Base-by-base conservation (phyloP, 2,888 invertebrate species). In the Cynaeus angustus region DNA sequence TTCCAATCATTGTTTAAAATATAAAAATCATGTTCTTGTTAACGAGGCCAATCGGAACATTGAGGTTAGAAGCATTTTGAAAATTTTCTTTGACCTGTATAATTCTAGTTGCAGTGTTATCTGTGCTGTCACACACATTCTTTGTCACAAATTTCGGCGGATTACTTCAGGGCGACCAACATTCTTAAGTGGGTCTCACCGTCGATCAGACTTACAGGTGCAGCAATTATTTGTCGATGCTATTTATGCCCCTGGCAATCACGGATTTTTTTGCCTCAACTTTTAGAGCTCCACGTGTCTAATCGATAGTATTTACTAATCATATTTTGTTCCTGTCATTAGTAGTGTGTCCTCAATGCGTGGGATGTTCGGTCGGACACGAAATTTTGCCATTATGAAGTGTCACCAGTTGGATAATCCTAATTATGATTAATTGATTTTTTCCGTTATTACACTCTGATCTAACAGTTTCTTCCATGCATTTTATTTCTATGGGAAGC, bases 191-290 rank as follows among this genome's bases (percentile, higher is more conserved):
- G 71, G 75, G 75, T 74, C 73, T 72, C 61, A 52, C 7, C 50
- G 41, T 50, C 43, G 45, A 62, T 56, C 56, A 68, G 68, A 62
- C 59, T 55, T 62, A 75, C 75, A 74, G 74, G 74, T 75, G 75
- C 66, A 64, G 55, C 14, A 66, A 61, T 43, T 56, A 62, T 69
- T 67, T 72, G 68, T 37, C 50, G 30, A 43, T 30, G 62, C 55
- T 46, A 70, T 66, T 56, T 37, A 33, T 30, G 53, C 74, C 65
- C 41, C 13, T 8, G 74, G 72, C 65, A 4, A 67, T 68, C 69
- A 72, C 72, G 69, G 67, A 72, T 71, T 72, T 74, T 73, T 71
- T 33, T 56, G 37, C 37, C 26, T 33, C 43, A 48, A 58, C 45
- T 8, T 61, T 38, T 43, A 48, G 55, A 70, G 56, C 37, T 58